A percentile compares a stretch with the other conserved stretches of the same genome.
These are phyloP conservation scores for Silurus aristotelis DNA, from an alignment of 2,797 vertebrate species.

Conservation along the genomic window DNA sequence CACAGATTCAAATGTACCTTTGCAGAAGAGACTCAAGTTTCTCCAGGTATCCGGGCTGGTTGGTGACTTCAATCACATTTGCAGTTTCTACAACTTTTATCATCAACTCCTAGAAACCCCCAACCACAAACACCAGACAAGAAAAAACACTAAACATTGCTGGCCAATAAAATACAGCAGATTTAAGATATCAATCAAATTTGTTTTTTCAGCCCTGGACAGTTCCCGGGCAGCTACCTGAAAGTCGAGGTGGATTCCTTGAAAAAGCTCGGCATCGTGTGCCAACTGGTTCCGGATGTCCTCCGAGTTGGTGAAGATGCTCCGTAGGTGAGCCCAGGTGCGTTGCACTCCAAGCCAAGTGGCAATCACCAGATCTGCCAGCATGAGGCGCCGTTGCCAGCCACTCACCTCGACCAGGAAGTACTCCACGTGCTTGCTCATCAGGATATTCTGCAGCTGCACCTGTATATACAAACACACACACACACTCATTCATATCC, in stretches of 20 bases:
- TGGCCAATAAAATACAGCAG: background rate
- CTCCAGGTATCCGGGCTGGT: conserved; percentile 71
- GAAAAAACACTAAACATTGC: background rate
- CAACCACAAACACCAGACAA: background rate
- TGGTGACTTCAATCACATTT: conserved; percentile 79
- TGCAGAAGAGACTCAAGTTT: conserved; percentile 77
- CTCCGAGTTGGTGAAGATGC: conserved; percentile 84
- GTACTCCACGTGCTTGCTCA: conserved; percentile 85
- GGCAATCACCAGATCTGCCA: conserved; percentile 80
- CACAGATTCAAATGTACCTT: conserved; percentile 52
- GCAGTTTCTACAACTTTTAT: conserved; percentile 69
- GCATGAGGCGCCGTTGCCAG: conserved; percentile 81
- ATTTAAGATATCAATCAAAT: too few species aligned
- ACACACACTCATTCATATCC: background rate
- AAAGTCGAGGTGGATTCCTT: conserved; percentile 79
- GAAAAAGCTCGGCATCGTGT: conserved; percentile 77
- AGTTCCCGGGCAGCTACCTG: conserved; percentile 63
- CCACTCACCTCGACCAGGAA: conserved; percentile 81
- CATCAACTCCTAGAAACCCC: conserved; percentile 68
- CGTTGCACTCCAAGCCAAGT: conserved; percentile 83
- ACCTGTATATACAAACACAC: conserved; percentile 62
- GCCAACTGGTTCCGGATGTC: conserved; percentile 84
- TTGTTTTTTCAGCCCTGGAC: too few species aligned
- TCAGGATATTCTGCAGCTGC: conserved; percentile 82
- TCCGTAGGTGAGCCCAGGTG: conserved; percentile 85